Evolutionary conservation across 1,140 invertebrate genomes (phyloP), one percentile per base, ranked within the genome.

Genomic region (Ridgeia piscesae): DNA sequence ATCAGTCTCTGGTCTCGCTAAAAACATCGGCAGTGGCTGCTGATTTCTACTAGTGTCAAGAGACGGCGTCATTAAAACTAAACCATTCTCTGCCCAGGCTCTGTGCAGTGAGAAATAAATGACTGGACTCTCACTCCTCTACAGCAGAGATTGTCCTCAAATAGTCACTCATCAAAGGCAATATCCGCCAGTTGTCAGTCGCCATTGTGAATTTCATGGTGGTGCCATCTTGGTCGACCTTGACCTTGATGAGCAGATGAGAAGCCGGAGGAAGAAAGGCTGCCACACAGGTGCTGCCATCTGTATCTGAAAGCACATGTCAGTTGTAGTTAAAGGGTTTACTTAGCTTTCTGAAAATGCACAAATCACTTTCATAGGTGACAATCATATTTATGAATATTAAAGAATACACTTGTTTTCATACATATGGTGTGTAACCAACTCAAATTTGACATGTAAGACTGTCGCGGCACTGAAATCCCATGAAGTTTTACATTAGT

Each of bases 141-240:
- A 77, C 0, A 77, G 11, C 27, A 77, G 58, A 21, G 58, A 77
- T 77, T 4, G 58, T 21, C 27, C 58, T 77, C 6, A 77, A 21
- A 31, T 77, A 77, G 58, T 77, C 58, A 77, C 58, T 77, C 58
- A 77, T 77, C 58, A 77, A 77, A 77, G 58, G 58, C 58, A 77
- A 21, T 77, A 77, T 77, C 58, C 27, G 11, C 58, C 58, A 77
- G 17, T 77, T 31, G 17, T 77, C 58, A 77, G 58, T 77, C 58
- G 58, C 58, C 58, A 77, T 77, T 77, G 58, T 77, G 58, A 77
- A 77, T 31, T 21, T 77, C 2, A 77, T 21, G 27, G 58, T 77
- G 58, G 58, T 31, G 58, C 58, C 58, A 77, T 77, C 58, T 77
- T 77, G 58, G 58, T 77, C 27, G 17, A 77, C 58, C 58, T 77